Conservation (phyloP, 1,140 invertebrate genomes). For the Portunus trituberculatus region DNA sequence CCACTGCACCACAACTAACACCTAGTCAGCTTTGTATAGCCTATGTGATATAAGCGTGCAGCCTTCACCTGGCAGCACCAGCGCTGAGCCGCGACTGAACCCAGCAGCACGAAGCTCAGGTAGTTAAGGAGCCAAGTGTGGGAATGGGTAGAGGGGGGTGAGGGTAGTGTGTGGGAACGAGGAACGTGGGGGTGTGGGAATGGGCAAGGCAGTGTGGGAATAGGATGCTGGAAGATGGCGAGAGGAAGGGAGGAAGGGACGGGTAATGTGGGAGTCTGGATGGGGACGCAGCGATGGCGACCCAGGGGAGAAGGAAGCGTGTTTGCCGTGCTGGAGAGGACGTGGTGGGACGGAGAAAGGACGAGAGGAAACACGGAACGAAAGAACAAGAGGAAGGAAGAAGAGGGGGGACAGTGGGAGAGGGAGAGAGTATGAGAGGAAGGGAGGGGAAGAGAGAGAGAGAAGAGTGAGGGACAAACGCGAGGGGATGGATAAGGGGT, state of each 20-base stretch:
- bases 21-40: neutral
- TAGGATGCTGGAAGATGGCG: conserved; percentile 11
- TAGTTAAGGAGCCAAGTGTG: conserved; percentile 4
- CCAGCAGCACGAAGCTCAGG: neutral
- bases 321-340: neutral
- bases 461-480: neutral
- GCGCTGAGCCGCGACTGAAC: conserved; percentile 39
- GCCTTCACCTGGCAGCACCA: conserved; percentile 5
- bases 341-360: conserved; percentile 3
- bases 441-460: neutral
- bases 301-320: neutral
- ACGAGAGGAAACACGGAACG: conserved; percentile 28
- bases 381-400: conserved; percentile 43
- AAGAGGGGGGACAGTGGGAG: too few species aligned
- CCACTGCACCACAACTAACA: neutral
- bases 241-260: neutral
- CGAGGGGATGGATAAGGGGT: neutral
- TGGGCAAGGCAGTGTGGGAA: conserved; percentile 18
- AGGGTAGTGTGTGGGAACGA: conserved; percentile 12
- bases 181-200: conserved; percentile 41
- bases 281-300: neutral
- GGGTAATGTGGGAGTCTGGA: too few species aligned
- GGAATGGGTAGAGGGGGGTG: conserved; percentile 10
- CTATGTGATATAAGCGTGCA: neutral
- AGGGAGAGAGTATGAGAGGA: conserved; percentile 28